phyloP scores from a whole-genome alignment of 2,888 invertebrate species.

The Caenorhabditis parvicauda region DNA sequence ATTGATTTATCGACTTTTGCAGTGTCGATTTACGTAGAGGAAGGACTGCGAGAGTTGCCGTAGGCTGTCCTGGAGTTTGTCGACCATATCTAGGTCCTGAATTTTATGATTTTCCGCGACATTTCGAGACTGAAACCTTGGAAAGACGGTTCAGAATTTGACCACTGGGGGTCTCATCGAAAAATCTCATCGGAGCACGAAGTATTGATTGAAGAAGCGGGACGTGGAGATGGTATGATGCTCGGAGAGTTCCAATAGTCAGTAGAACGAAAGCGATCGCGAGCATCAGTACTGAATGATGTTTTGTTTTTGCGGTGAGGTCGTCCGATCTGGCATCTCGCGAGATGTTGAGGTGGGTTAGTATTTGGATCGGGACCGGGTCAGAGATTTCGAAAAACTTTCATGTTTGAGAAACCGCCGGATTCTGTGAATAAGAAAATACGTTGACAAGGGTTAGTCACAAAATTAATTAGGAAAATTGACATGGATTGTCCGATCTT shows the following conservation, averaged over 20 bases:
- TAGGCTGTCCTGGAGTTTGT: slow-evolving; percentile 40
- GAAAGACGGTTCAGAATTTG: slow-evolving; percentile 56
- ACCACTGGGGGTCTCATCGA: slow-evolving; percentile 63
- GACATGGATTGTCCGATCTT: too few relatives aligned
- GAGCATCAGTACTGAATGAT: slow-evolving; percentile 36
- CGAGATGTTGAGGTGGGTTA: too few relatives aligned
- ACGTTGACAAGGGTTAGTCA: too few relatives aligned
- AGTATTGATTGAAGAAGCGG: slow-evolving; percentile 56
- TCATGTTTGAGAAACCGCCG: too few relatives aligned
- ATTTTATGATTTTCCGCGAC: not conserved
- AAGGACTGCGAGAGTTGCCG: slow-evolving; percentile 32
- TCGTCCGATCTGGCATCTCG: too few relatives aligned
- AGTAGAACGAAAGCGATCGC: slow-evolving; percentile 30
- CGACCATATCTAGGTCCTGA: slow-evolving; percentile 54
- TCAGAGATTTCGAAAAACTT: too few relatives aligned
- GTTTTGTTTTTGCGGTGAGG: too few relatives aligned
- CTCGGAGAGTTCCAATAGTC: slow-evolving; percentile 27
- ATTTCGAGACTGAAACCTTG: slow-evolving; percentile 8
- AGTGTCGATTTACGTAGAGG: slow-evolving; percentile 15
- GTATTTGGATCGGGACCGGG: too few relatives aligned
- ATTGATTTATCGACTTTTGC: not conserved
- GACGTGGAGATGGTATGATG: slow-evolving; percentile 52
- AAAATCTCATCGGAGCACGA: slow-evolving; percentile 61
- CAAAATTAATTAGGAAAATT: too few relatives aligned
- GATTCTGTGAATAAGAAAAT: too few relatives aligned